A percentile compares a stretch with the other conserved stretches of the same genome.
These are phyloP conservation scores for Meriones psammophilus DNA, from an alignment of 2,797 vertebrate genomes.

Conservation along the genomic window DNA sequence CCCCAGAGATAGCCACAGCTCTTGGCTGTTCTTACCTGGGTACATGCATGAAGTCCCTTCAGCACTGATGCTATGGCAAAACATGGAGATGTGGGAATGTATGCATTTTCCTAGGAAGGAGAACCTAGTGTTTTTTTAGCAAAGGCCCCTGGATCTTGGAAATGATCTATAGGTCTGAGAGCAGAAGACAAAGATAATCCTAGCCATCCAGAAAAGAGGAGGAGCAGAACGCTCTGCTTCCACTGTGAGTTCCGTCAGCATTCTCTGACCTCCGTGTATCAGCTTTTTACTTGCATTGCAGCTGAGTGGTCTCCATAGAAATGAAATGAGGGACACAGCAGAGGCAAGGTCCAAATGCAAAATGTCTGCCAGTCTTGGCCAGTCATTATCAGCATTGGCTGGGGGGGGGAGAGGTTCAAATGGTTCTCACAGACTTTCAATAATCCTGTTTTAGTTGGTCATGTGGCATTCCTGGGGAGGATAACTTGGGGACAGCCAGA, in stretches of 20 bases:
- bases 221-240: not conserved
- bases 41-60: rapidly evolving
- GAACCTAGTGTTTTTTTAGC: not conserved
- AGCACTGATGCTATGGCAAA: not conserved
- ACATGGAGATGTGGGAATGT: not conserved
- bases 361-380: not conserved
- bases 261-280: not conserved
- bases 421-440: not conserved
- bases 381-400: not conserved
- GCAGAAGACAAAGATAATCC: not conserved
- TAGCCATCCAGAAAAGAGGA: not conserved
- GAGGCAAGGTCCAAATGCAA: not conserved
- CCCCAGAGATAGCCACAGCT: not conserved
- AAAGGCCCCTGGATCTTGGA: conserved; percentile 4
- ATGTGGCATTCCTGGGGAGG: not conserved
- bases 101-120: not conserved
- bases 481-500: not conserved
- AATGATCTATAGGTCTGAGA: not conserved
- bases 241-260: not conserved
- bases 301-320: no score
- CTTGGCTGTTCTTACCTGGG: not conserved
- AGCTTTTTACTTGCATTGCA: not conserved
- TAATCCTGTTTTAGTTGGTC: not conserved
- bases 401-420: not conserved
- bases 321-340: not conserved